Evolutionary conservation across 2,113 vertebrate species (phyloP), one percentile per base, ranked within the genome.

Genomic region (Spheniscus mendiculus): DNA sequence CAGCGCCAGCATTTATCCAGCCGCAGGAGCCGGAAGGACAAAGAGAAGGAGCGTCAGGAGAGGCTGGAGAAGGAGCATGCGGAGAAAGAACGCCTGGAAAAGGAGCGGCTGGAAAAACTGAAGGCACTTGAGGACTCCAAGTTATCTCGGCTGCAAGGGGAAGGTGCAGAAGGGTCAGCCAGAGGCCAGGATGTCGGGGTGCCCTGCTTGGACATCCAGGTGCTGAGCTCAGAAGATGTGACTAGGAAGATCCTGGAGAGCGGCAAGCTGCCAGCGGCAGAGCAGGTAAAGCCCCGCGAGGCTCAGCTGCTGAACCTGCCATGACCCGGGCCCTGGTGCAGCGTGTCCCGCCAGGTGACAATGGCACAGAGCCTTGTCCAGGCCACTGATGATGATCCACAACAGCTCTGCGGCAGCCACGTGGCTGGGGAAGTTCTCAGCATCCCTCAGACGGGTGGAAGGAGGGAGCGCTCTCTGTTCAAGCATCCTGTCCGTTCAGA

Each of bases 201-300:
- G 67, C 99, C 99, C 1, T 98, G 98, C 84, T 91, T 99, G 70
- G 88, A 97, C 45, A 86, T 99, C 59, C 97, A 98, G 27, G 90
- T 98, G 8, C 94, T 91, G 3, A 76, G 96, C 77, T 67, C 85
- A 2, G 96, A 98, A 13, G 93, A 97, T 15, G 36, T 71, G 6
- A 93, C 29, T 45, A 89, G 38, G 53, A 50, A 79, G 45, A 87
- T 99, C 36, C 87, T 99, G 49, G 89, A 95, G 44, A 97, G 82
- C 4, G 55, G 90, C 56, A 87, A 56, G 50, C 94, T 99, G 70
- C 99, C 99, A n/a, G 18, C 83, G 0, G 53, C 94, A 19, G 97
- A 98, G 3, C 78, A 99, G 98, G 99, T 99, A 96, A 95, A 62
- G 50, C 25, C 15, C 40, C 42, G 5, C 0, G 13, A 47, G 47